Evolutionary conservation across 2,888 invertebrate genomes (phyloP).

Genomic region (Exocentrus adspersus): DNA sequence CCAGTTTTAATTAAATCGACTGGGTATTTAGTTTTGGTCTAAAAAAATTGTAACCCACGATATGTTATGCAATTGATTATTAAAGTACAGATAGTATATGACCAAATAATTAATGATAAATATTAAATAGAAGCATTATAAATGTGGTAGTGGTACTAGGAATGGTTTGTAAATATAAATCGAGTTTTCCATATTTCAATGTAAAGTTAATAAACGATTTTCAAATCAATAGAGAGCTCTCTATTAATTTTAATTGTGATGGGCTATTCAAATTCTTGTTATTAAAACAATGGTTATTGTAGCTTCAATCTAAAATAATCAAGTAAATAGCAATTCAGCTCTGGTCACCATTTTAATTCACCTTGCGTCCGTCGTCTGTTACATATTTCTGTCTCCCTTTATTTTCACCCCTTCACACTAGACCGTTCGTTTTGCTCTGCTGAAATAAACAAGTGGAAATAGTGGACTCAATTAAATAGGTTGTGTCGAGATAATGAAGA

Average conservation of each 20-base stretch:
- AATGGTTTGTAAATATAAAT: conserved; percentile 40
- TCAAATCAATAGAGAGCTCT: conserved; percentile 56
- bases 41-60: conserved; percentile 1
- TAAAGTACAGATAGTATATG: conserved; percentile 34
- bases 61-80: conserved; percentile 14
- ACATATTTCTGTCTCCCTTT: conserved; percentile 15
- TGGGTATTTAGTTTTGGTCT: conserved; percentile 8
- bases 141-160: conserved; percentile 25
- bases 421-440: conserved; percentile 41
- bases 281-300: conserved; percentile 57
- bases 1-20: not conserved
- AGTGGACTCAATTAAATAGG: conserved; percentile 53
- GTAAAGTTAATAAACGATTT: conserved; percentile 47
- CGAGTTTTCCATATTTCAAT: conserved; percentile 39
- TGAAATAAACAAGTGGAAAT: conserved; percentile 48
- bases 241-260: conserved; percentile 60
- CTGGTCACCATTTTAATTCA: conserved; percentile 48
- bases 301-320: conserved; percentile 55
- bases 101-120: conserved; percentile 35
- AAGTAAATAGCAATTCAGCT: conserved; percentile 55
- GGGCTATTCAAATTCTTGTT: conserved; percentile 56
- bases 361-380: conserved; percentile 37
- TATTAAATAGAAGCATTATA: conserved; percentile 34
- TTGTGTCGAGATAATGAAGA: conserved; percentile 62
- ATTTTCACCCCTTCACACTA: conserved; percentile 33